Percentiles rank a stretch among this genome's conserved stretches.
Evolutionary conservation across 2,113 vertebrate species (phyloP).

Genomic region (Pachypanchax playfairii): DNA sequence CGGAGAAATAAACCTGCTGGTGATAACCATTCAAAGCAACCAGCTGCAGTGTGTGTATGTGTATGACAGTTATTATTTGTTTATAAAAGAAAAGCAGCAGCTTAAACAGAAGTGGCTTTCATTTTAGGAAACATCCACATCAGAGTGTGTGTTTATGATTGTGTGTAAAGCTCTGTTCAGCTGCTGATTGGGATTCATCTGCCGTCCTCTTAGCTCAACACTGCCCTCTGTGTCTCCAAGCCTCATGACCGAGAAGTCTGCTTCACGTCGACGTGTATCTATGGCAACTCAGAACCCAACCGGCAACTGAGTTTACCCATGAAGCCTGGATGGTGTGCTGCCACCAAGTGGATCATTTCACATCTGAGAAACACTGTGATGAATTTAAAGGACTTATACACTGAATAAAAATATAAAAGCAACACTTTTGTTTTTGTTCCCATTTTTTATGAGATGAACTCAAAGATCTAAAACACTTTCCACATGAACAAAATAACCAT

Average conservation of each 20-base stretch:
- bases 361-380: not conserved
- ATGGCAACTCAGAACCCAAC: constrained; percentile 66
- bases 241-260: constrained; percentile 46
- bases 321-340: constrained; percentile 59
- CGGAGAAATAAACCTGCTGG: constrained; percentile 26
- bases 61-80: constrained; percentile 14
- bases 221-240: constrained; percentile 74
- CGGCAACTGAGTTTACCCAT: constrained; percentile 27
- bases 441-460: too few species aligned
- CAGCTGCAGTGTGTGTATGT: not conserved
- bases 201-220: constrained; percentile 69
- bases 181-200: constrained; percentile 73
- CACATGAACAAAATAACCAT: too few species aligned
- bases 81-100: constrained; percentile 23
- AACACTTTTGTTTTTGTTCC: too few species aligned
- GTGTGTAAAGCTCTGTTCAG: constrained; percentile 43
- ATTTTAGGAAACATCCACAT: constrained; percentile 20
- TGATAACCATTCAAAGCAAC: constrained; percentile 21
- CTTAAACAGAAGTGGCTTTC: constrained; percentile 10
- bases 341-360: constrained; percentile 66
- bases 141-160: constrained; percentile 23
- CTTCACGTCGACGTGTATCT: constrained; percentile 64
- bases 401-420: too few species aligned
- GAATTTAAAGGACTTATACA: too few species aligned
- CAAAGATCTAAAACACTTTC: too few species aligned